Base-by-base conservation (phyloP, 2,888 invertebrate genomes). In the Sericinus montela region DNA sequence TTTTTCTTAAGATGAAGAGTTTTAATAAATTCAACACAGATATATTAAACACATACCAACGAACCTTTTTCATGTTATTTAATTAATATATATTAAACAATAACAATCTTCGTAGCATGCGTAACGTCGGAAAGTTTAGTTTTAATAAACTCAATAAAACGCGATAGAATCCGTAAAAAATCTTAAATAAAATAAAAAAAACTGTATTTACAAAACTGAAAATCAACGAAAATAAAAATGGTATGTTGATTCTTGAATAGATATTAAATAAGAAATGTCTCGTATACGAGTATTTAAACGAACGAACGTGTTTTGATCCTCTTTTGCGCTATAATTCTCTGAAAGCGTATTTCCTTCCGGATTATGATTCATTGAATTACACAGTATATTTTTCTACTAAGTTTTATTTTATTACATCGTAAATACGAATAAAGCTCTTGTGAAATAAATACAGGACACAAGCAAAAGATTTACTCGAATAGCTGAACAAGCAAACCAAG, bases 381-480 rank as follows among this genome's bases (percentile, higher is more conserved):
- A 30, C 11, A 11, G 7, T 30, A n/a, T 30, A 30, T 30, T 30
- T 25, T 30, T n/a, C 10, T 11, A 30, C 11, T 11, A 2, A 30
- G n/a, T n/a, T 25, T 25, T 8, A 5, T 25, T 25, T 25, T 8
- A 1, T 11, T 16, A 25, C 34, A 35, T 34, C 23, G 28, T 44
- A 44, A 44, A 28, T 44, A 44, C 15, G 28, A 36, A 36, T 36
- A 29, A 44, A 44, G 29, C 28, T 28, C 9, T 25, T 15, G 36
- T 15, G 44, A 29, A 43, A 44, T 43, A 43, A 43, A 43, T 25
- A 43, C 23, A 36, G n/a, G 10, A 44, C 34, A 16, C 44, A 28
- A 16, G 28, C 11, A 28, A 36, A 44, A 36, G 44, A 44, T 44
- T 44, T 44, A 44, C 36, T 36, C 28, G 11, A 35, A 36, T 34